phyloP scores from a whole-genome alignment of 2,113 vertebrate species.

The Apistogramma diplotaenia region DNA sequence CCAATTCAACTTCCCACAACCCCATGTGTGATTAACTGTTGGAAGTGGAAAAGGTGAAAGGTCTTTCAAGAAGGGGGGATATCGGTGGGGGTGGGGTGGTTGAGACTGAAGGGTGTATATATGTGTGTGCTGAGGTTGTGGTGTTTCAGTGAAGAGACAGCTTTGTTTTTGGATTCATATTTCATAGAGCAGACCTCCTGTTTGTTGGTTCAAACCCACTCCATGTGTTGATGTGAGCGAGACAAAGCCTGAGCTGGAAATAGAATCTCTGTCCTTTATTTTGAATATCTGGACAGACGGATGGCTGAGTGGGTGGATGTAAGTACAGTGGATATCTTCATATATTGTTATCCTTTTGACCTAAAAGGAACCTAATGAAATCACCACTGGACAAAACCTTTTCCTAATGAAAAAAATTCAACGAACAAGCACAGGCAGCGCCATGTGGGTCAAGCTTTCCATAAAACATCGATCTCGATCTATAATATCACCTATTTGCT shows the following conservation, averaged over 20 bases:
- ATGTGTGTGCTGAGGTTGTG: slow-evolving; percentile 7
- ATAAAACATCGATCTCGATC: neutral
- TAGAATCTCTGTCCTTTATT: neutral
- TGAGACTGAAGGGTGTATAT: slow-evolving; percentile 15
- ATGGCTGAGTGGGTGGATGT: neutral
- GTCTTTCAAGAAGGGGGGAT: slow-evolving; percentile 27
- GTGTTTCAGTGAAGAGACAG: slow-evolving; percentile 46
- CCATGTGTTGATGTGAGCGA: slow-evolving; percentile 53
- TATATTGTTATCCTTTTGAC: neutral
- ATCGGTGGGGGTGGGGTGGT: neutral
- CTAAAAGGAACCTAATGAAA: neutral
- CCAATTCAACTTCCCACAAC: slow-evolving; percentile 35
- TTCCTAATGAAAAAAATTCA: neutral
- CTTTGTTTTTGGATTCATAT: slow-evolving; percentile 72
- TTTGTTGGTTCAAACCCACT: slow-evolving; percentile 71
- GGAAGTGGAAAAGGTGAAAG: slow-evolving; percentile 50
- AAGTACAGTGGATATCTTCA: neutral
- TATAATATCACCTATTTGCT: fast-evolving
- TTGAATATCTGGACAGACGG: neutral
- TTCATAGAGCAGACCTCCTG: slow-evolving; percentile 68
- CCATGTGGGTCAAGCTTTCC: neutral
- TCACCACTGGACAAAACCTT: too few species aligned
- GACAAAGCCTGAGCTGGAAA: slow-evolving; percentile 37
- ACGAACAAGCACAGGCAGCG: neutral
- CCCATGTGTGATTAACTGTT: slow-evolving; percentile 71